Base-by-base conservation (phyloP, 2,113 vertebrate genomes). In the Chionomys nivalis region DNA sequence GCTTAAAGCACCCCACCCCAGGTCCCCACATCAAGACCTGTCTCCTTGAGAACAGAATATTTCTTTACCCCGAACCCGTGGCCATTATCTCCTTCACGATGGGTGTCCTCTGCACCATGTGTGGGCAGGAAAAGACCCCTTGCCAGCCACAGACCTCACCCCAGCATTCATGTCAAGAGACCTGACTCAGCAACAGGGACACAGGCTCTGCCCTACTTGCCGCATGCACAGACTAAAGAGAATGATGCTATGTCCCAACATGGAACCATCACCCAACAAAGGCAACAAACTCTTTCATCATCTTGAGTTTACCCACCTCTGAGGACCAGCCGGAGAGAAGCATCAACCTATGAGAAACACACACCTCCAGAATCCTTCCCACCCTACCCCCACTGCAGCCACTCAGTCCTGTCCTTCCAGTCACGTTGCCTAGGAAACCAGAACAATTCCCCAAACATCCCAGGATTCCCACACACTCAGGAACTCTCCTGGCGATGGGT, bases 201-300 rank as follows among this genome's bases (percentile, higher is more conserved):
- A 49, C 7, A 19, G 68, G 66, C 33, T 70, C 21, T 55, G 36
- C 13, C 36, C 21, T 5, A 23, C 17, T 86, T 21, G 82, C 61
- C 0, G 5, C 0, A 4, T 1, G 68, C 16, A 4, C 26, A 42
- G 65, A 16, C 49, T 3, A 1, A 21, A 21, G 58, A 58, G 17
- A 47, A 78, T 11, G 0, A 1, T 61, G n/a, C 14, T 3, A 2
- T 2, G 2, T 0, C 3, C 44, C 16, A 0, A 24, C 55, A 0
- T 14, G 23, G 36, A 58, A n/a, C 10, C 0, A 7, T 12, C 33
- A 36, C 5, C 17, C 39, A 7, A 13, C 4, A 58, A 77, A 24
- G n/a, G 36, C 52, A 28, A 0, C 5, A 31, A 24, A 21, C 4
- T 1, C 16, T 23, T 61, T 36, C 24, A 31, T 14, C 52, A 44